phyloP scores from a whole-genome alignment of 2,888 invertebrate species.

The Phrixothrix hirtus region DNA sequence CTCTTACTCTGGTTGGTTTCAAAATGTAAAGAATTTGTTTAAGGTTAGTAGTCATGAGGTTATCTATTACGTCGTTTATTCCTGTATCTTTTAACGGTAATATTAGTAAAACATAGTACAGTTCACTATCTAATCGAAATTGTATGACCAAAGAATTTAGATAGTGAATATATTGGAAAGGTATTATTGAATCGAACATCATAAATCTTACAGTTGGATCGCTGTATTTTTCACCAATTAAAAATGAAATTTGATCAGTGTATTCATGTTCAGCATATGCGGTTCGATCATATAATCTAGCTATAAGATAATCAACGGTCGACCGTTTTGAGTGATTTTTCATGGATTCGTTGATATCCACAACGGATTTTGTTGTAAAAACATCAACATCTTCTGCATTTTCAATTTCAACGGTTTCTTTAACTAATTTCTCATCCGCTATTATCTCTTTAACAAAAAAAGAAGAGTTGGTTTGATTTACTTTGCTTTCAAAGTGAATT shows the following conservation, averaged over 20 bases:
- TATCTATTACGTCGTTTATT: constrained; percentile 66
- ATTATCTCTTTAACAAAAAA: too few relatives aligned
- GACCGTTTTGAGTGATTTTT: constrained; percentile 40
- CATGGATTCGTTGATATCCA: not conserved
- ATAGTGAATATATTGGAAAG: constrained; percentile 73
- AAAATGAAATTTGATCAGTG: constrained; percentile 46
- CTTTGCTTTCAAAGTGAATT: not conserved
- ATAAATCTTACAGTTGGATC: constrained; percentile 65
- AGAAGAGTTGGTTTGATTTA: not conserved
- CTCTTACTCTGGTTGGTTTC: constrained; percentile 71
- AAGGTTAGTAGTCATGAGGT: constrained; percentile 66
- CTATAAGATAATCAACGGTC: constrained; percentile 52
- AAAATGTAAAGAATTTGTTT: constrained; percentile 70
- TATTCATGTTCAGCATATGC: constrained; percentile 33
- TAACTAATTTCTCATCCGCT: too few relatives aligned
- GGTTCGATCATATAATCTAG: constrained; percentile 40
- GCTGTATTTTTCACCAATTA: constrained; percentile 57
- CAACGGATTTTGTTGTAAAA: not conserved
- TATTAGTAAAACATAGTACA: constrained; percentile 76
- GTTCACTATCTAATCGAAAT: constrained; percentile 77
- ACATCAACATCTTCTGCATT: not conserved
- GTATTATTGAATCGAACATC: constrained; percentile 76
- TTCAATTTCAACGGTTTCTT: too few relatives aligned
- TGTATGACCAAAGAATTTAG: constrained; percentile 74
- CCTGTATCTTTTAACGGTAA: constrained; percentile 66